A percentile compares a stretch with the other conserved stretches of the same genome.
phyloP scores from a whole-genome alignment of 2,113 vertebrate genomes.

The Mormoops blainvillei region DNA sequence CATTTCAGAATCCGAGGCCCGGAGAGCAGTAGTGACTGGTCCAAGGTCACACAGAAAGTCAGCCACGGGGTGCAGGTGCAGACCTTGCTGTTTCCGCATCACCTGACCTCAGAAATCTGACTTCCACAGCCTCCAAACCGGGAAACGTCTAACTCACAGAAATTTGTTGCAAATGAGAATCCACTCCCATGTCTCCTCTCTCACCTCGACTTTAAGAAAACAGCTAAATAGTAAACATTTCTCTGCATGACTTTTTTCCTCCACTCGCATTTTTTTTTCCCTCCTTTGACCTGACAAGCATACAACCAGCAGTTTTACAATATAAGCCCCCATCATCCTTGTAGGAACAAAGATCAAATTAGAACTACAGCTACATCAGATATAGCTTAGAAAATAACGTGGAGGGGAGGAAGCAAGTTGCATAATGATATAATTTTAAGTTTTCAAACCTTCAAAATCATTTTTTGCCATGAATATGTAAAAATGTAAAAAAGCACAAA shows the following conservation, averaged over 20 bases:
- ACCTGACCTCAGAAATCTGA: neutral
- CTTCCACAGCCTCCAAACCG: neutral
- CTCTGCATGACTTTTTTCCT: neutral
- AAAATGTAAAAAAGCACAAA: neutral
- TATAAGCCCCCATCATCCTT: neutral
- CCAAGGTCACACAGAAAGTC: neutral
- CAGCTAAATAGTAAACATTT: neutral
- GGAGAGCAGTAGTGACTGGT: neutral
- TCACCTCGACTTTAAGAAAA: neutral
- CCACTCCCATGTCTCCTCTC: neutral
- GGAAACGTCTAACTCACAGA: neutral
- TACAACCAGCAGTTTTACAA: neutral
- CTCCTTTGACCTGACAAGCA: neutral
- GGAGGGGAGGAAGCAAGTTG: neutral
- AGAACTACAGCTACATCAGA: neutral
- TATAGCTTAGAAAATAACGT: neutral
- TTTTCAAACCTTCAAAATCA: neutral
- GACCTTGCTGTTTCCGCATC: neutral
- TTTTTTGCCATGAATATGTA: neutral
- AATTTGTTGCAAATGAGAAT: neutral
- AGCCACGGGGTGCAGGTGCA: neutral
- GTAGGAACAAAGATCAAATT: neutral
- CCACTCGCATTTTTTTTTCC: neutral
- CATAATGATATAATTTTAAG: neutral
- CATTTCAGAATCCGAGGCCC: neutral